Conservation (phyloP, 2,113 vertebrate genomes). For the Sander vitreus region DNA sequence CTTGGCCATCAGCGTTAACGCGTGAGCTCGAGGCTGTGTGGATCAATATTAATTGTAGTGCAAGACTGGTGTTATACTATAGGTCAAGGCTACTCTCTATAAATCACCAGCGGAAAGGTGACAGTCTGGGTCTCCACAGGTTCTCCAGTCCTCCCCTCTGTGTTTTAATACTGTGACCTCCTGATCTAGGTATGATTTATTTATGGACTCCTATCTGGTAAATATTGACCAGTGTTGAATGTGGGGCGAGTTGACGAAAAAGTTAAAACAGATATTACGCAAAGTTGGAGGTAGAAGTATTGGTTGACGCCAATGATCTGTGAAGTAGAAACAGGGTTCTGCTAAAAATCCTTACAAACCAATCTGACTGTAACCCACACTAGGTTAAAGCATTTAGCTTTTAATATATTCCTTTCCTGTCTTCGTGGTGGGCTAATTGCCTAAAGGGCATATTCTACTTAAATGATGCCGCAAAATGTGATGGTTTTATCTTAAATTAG, state of each 20-base stretch:
- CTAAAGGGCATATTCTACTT: constrained; percentile 28
- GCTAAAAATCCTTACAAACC: constrained; percentile 1
- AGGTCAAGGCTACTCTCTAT: constrained; percentile 77
- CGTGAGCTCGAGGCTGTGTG: constrained; percentile 41
- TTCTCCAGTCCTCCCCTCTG: constrained; percentile 47
- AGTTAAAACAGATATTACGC: constrained; percentile 25
- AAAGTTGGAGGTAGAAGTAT: background rate
- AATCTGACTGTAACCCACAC: background rate
- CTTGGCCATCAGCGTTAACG: constrained; percentile 38
- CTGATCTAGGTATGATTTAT: constrained; percentile 67
- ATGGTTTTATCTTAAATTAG: constrained; percentile 28
- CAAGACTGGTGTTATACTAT: constrained; percentile 67
- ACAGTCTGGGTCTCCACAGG: constrained; percentile 67
- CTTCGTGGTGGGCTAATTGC: constrained; percentile 3
- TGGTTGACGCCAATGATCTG: background rate
- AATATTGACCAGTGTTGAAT: constrained; percentile 64
- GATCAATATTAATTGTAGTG: constrained; percentile 81
- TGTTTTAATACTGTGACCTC: constrained; percentile 69
- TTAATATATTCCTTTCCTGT: constrained; percentile 1
- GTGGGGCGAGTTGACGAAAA: constrained; percentile 25
- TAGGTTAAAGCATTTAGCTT: constrained; percentile 26
- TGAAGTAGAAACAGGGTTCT: background rate
- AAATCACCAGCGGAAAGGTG: constrained; percentile 80
- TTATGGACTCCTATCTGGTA: constrained; percentile 73
- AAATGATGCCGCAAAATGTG: constrained; percentile 8